A percentile compares a stretch with the other conserved stretches of the same genome.
These are phyloP conservation scores for Crypturellus undulatus DNA, from an alignment of 2,113 vertebrate genomes.

Conservation along the genomic window DNA sequence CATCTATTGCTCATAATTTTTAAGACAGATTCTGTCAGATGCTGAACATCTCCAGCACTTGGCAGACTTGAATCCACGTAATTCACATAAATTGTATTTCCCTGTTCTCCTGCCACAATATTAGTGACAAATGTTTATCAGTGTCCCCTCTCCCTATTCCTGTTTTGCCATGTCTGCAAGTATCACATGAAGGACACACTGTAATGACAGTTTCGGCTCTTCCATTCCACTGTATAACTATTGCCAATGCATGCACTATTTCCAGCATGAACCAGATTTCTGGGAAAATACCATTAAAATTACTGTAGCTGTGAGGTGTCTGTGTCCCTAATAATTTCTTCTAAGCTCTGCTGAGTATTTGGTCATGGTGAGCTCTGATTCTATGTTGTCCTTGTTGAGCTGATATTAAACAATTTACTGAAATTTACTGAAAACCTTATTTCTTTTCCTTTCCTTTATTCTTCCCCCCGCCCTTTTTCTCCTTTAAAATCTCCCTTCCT, in stretches of 20 bases:
- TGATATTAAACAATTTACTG: neutral
- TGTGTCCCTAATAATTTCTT: neutral
- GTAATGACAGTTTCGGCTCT: neutral
- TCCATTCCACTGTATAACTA: neutral
- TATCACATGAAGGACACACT: neutral
- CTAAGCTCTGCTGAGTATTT: neutral
- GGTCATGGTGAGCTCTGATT: neutral
- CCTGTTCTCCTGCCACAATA: neutral
- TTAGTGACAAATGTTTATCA: conserved; percentile 4
- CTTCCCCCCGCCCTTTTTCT: neutral
- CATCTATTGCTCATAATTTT: neutral
- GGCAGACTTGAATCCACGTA: neutral
- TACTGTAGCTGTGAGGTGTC: neutral
- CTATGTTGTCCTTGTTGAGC: neutral
- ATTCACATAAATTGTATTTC: conserved; percentile 29
- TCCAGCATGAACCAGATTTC: neutral
- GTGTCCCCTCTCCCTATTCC: neutral
- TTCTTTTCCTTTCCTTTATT: neutral
- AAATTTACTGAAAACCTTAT: neutral
- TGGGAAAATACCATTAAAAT: neutral
- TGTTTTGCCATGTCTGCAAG: neutral
- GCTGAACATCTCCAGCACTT: neutral
- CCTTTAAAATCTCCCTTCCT: neutral
- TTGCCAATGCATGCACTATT: neutral
- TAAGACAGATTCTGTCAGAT: neutral